Base-by-base conservation (phyloP, 2,888 invertebrate species). In the Biston betularia region DNA sequence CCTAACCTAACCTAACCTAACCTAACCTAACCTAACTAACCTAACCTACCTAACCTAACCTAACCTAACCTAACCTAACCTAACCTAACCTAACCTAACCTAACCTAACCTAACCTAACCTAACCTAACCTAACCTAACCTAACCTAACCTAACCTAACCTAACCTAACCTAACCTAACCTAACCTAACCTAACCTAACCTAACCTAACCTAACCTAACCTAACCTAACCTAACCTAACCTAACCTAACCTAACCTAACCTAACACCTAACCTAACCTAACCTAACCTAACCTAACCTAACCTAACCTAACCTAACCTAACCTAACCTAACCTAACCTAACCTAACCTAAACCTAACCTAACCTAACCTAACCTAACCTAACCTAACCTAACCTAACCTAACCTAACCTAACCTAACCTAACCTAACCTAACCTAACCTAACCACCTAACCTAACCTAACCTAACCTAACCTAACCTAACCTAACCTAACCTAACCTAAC, bases 41-140 rank as follows among this genome's bases (percentile, higher is more conserved):
- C 58, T 54, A 65, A 50, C 62, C 61, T 53, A 56, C 69, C 58
- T 57, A 68, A 60, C 57, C 67, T 68, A 67, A 66, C 66, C 66
- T 66, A 66, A 66, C 66, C 60, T 61, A 67, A 70, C 67, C 68
- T 68, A 68, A 65, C 67, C 66, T 66, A 63, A 62, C 67, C 65
- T 62, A 68, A 65, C 70, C 65, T 68, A 46, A 68, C 65, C 68
- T 70, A 46, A 72, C 68, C 72, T 67, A 67, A 63, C 69, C 49
- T 33, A 72, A 72, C 74, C 72, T 49, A 49, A 70, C 72, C 69
- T 63, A 58, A 48, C 54, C 62, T 62, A 66, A 57, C 65, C 61
- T 70, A 69, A 70, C 69, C 70, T 35, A 52, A 34, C 58, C 48
- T 48, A 48, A 48, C 48, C 46, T 46, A 46, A 46, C 48, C 46